Evolutionary conservation across 2,797 vertebrate genomes (phyloP).

Genomic region (Platyrinchus mystaceus): DNA sequence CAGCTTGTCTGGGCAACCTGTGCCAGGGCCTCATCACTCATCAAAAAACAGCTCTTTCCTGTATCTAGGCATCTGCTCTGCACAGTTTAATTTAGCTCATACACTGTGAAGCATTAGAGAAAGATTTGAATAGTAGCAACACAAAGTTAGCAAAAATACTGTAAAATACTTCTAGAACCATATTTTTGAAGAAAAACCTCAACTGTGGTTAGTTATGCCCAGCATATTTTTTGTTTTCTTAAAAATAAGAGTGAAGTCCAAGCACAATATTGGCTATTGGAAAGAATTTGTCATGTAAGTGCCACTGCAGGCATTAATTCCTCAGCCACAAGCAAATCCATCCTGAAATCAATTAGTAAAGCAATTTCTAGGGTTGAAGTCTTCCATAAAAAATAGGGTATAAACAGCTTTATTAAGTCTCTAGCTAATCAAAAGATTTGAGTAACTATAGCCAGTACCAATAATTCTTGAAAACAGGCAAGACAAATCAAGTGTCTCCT

Average conservation of each 20-base stretch:
- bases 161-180: background rate
- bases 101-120: background rate
- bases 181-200: background rate
- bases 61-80: background rate
- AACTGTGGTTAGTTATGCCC: background rate
- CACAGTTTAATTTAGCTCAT: background rate
- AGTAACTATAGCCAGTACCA: background rate
- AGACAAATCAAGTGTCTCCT: slow-evolving; percentile 14
- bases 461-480: slow-evolving; percentile 28
- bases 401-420: slow-evolving; percentile 31
- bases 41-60: background rate
- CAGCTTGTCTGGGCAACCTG: background rate
- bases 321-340: slow-evolving; percentile 20
- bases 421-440: slow-evolving; percentile 28
- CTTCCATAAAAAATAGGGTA: slow-evolving; percentile 5
- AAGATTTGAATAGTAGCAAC: background rate
- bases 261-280: background rate
- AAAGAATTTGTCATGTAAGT: background rate
- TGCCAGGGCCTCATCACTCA: background rate
- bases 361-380: slow-evolving; percentile 23
- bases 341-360: slow-evolving; percentile 54
- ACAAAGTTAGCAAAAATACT: background rate
- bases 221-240: background rate
- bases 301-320: background rate
- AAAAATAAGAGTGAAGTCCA: background rate